These are phyloP conservation scores for Timandra comae DNA, from an alignment of 2,888 invertebrate species.

Conservation along the genomic window DNA sequence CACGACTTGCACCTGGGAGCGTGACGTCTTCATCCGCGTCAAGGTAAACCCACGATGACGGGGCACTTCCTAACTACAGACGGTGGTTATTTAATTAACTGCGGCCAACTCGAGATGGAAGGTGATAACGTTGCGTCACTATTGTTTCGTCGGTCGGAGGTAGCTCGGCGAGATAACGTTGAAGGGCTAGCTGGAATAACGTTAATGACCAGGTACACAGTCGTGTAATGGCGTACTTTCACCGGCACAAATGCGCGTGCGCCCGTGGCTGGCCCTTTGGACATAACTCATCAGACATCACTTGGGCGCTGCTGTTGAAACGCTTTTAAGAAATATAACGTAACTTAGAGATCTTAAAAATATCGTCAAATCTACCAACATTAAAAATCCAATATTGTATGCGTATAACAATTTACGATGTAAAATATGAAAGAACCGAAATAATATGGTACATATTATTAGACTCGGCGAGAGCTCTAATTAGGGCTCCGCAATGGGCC, in stretches of 20 bases:
- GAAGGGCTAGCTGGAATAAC: constrained; percentile 12
- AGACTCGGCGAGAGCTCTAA: constrained; percentile 32
- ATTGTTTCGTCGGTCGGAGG: constrained; percentile 18
- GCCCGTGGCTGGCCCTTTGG: constrained; percentile 23
- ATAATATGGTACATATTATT: constrained; percentile 25
- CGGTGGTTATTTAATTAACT: constrained; percentile 52
- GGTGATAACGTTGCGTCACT: constrained; percentile 20
- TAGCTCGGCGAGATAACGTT: constrained; percentile 19
- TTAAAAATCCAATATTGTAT: too few relatives aligned
- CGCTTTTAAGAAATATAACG: constrained; percentile 25
- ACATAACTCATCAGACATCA: constrained; percentile 28
- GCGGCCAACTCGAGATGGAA: constrained; percentile 24
- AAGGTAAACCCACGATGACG: constrained; percentile 41
- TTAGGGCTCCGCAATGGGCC: constrained; percentile 31
- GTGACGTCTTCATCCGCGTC: constrained; percentile 42
- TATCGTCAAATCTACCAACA: too few relatives aligned
- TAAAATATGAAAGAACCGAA: constrained; percentile 17
- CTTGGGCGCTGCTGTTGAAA: constrained; percentile 31
- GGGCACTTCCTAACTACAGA: constrained; percentile 25
- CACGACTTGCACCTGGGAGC: constrained; percentile 40
- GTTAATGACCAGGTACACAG: constrained; percentile 25
- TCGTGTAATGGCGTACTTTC: constrained; percentile 35
- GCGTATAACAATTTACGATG: constrained; percentile 9
- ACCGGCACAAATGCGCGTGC: constrained; percentile 30
- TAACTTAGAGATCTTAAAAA: constrained; percentile 12